Evolutionary conservation across 2,888 invertebrate species (phyloP), one percentile per base, ranked within the genome.

Genomic region (Xestia xanthographa): DNA sequence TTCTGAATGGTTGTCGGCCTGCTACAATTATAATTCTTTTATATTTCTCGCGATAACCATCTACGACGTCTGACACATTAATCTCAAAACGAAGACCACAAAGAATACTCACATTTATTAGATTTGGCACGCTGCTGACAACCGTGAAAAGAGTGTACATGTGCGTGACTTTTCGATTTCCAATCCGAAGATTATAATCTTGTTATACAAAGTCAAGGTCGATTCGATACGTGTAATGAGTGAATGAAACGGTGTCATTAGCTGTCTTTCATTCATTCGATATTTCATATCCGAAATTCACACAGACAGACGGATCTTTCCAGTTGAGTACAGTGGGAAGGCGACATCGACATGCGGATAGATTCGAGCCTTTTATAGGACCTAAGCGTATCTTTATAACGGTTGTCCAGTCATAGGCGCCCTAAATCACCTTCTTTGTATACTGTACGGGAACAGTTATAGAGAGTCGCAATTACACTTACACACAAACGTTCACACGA

Each of bases 131-230:
- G 91, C 86, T 88, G 87, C 86, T 87, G 92, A 91, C 91, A 91
- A 87, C 89, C 92, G 92, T 94, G 90, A 91, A 93, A 94, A 89
- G 74, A 91, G 87, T 90, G 81, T 80, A 87, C 85, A 87, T 91
- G 90, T 89, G 93, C 92, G 92, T 93, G 93, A 93, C 92, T 92
- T 92, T 92, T 91, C 89, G 91, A 92, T 94, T 92, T 92, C 86
- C 90, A 92, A 92, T 92, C 90, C 87, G 82, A 87, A 87, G 89
- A 90, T 86, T 89, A 89, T 90, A 90, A 92, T 92, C 90, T 91
- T 86, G 87, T 88, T 89, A 84, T 87, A 87, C 88, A 90, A 90
- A 91, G 92, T 92, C 94, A 94, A 94, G 94, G 93, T 90, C 93
- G 90, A 92, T 91, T 85, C 86, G 84, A 79, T 79, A 83, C 84